These are phyloP conservation scores for Pyrrhia umbra DNA, from an alignment of 2,888 invertebrate species.

Conservation along the genomic window DNA sequence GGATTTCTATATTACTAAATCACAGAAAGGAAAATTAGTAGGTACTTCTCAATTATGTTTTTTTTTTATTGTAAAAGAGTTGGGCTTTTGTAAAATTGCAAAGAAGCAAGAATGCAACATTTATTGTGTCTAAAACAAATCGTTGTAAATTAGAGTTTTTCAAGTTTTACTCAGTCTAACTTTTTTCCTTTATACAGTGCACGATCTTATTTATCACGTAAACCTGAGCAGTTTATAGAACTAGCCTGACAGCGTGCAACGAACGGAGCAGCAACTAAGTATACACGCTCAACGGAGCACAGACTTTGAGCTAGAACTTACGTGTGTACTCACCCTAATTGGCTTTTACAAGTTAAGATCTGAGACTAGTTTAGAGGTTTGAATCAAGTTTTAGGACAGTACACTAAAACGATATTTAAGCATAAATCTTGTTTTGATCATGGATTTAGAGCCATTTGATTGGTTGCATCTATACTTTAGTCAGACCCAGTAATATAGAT, in stretches of 20 bases:
- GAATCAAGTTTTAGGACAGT: not conserved
- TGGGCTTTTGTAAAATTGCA: no score
- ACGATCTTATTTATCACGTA: not conserved
- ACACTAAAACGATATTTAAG: not conserved
- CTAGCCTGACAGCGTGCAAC: not conserved
- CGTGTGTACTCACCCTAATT: conserved; percentile 20
- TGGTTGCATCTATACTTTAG: not conserved
- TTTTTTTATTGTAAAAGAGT: no score
- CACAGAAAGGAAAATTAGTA: no score
- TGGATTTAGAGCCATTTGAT: not conserved
- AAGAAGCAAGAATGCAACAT: no score
- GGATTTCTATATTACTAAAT: no score
- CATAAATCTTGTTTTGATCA: not conserved
- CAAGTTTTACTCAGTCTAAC: no score
- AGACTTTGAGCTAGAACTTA: conserved; percentile 12
- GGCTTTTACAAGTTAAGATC: conserved; percentile 5
- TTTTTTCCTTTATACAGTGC: not conserved
- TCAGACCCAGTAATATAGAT: not conserved
- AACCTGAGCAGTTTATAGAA: not conserved
- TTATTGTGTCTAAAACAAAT: no score
- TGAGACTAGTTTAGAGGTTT: not conserved
- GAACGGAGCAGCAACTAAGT: conserved; percentile 3
- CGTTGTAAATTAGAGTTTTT: no score
- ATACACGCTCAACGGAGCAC: not conserved
- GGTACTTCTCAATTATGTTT: no score